These are phyloP conservation scores for Microplitis deprimator DNA, from an alignment of 2,888 invertebrate species.

Conservation along the genomic window DNA sequence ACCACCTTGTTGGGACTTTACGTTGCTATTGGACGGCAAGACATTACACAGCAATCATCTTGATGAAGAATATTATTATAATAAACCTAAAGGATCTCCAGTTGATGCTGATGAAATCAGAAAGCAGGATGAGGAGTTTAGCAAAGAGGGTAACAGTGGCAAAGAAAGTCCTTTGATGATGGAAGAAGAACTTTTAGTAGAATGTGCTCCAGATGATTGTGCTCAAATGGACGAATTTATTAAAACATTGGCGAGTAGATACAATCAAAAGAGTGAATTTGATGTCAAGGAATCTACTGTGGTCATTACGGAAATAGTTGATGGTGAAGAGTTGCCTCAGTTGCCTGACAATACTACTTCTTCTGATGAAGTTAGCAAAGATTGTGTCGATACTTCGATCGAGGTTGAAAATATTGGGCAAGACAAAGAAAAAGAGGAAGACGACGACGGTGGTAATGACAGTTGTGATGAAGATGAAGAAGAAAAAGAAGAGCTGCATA, in stretches of 20 bases:
- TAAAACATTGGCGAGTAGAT: background rate
- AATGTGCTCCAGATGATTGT: background rate
- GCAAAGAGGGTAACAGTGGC: slow-evolving; percentile 20
- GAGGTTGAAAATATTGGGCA: background rate
- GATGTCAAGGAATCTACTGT: background rate
- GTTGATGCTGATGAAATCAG: slow-evolving; percentile 18
- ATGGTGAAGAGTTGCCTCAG: background rate
- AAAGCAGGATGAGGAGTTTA: slow-evolving; percentile 37
- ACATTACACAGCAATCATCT: slow-evolving; percentile 52
- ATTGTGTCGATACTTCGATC: background rate
- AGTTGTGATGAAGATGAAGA: background rate
- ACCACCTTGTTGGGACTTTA: slow-evolving; percentile 57
- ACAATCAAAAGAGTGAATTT: background rate
- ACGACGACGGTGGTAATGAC: background rate
- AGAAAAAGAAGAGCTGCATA: background rate
- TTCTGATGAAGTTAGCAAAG: background rate
- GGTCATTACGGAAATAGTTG: background rate
- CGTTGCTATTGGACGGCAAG: slow-evolving; percentile 48
- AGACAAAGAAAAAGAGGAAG: background rate
- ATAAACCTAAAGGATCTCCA: slow-evolving; percentile 5
- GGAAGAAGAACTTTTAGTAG: background rate
- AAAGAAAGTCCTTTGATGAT: background rate
- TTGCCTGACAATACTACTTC: background rate
- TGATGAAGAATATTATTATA: slow-evolving; percentile 2
- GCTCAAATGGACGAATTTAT: slow-evolving; percentile 8